Base-by-base conservation (phyloP, 2,797 vertebrate genomes). In the Alfaro cultratus region DNA sequence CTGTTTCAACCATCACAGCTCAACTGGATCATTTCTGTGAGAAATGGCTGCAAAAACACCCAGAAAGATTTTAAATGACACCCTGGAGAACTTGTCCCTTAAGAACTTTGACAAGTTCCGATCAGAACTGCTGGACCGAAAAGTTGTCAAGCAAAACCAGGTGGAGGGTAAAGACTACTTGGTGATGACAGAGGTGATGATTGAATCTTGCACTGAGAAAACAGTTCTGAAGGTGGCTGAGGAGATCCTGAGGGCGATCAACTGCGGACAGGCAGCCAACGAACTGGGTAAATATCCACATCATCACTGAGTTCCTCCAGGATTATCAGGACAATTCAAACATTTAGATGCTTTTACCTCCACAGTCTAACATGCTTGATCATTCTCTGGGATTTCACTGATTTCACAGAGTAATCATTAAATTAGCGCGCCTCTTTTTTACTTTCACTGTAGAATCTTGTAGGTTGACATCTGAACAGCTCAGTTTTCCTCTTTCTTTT, bases 111-210 rank as follows among this genome's bases (percentile, higher is more conserved):
- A 29, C 0, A 83, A 16, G 57, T 93, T 93, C 51, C 0, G 79
- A 29, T 0, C 18, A 6, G 3, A 15, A 0, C 85, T 93, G 0
- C 1, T 75, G 84, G 73, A 86, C 55, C 79, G 81, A 0, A 6
- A 15, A 23, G 8, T 39, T 39, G 71, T 93, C 15, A 1, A 9
- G 0, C 46, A 74, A 1, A 39, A 0, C 60, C 43, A 0, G 34
- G 81, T 93, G 74, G 81, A 91, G 12, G 46, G 10, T 0, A 89
- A 77, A 36, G 2, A 0, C 34, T 26, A 5, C 36, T 39, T 39
- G 36, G 36, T 5, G 36, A 4, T 39, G 36, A 5, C 36, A 39
- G 36, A 39, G 4, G 36, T 39, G 4, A 39, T 39, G 36, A 5
- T 39, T 39, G 36, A 39, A 39, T 4, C 4, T 39, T 39, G 5